Base-by-base conservation (phyloP, 2,113 vertebrate genomes). In the Stictonetta naevosa region DNA sequence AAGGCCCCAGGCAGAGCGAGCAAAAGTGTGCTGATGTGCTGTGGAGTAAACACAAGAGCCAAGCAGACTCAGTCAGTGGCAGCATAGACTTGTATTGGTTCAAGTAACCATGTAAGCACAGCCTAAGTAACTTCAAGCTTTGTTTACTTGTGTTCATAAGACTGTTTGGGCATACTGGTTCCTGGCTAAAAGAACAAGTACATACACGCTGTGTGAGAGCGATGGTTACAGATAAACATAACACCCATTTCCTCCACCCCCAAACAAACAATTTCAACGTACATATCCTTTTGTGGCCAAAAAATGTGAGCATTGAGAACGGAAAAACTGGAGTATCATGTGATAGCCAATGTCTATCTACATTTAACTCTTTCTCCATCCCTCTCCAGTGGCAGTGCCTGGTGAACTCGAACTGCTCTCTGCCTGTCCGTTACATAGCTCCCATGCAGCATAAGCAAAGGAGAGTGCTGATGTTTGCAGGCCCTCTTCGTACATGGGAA, bases 111-210 rank as follows among this genome's bases (percentile, higher is more conserved):
- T 52, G 23, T 66, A 92, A 95, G 85, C 56, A 64, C 67, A 78
- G 88, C 50, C 62, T 75, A 36, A 86, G 66, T 31, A 67, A 84
- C 76, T 58, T 72, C 33, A 64, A 50, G 53, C 31, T 62, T 64
- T 93, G 88, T 91, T 88, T 93, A 88, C 63, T 72, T 38, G 29
- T 75, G 29, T 83, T 46, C 33, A 6, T 50, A 28, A 60, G 83
- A 66, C n/a, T 48, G 26, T 92, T 92, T 88, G 85, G 74, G 58
- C 59, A 48, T 38, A 76, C 66, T 85, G 46, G 25, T 69, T 83
- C 77, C 52, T 71, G 46, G 60, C 64, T 67, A 82, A 69, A 48
- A 74, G 67, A 67, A 68, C 40, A 55, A 76, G 67, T 26, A 90
- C 33, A 36, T 63, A 25, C 50, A 81, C 1, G 1, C 69, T 4